phyloP scores from a whole-genome alignment of 2,888 invertebrate species.

The Catocala nupta region DNA sequence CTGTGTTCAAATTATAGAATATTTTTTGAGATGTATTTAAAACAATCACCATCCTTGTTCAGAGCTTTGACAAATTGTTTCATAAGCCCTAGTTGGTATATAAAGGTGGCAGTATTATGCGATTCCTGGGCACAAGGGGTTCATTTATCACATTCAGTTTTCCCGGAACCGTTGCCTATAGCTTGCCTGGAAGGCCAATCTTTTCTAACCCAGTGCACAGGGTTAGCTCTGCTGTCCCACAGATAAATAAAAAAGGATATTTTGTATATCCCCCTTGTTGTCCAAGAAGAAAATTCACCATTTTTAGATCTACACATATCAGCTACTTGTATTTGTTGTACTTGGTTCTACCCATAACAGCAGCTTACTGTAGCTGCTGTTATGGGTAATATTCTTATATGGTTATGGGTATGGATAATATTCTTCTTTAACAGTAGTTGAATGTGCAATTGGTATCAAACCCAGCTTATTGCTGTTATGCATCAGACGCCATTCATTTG shows the following conservation, averaged over 20 bases:
- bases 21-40: constrained; percentile 1
- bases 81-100: constrained; percentile 32
- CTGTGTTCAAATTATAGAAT: background rate
- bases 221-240: background rate
- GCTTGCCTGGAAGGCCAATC: background rate
- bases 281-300: background rate
- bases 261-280: constrained; percentile 1
- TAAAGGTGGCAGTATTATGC: constrained; percentile 26
- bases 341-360: background rate
- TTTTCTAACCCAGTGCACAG: constrained; percentile 5
- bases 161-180: background rate
- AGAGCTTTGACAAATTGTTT: constrained; percentile 34
- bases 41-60: constrained; percentile 21
- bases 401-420: no score
- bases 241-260: background rate
- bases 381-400: no score
- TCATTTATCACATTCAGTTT: background rate
- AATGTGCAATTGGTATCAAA: background rate
- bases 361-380: no score
- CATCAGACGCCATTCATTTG: no score
- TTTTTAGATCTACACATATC: background rate
- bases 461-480: no score
- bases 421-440: background rate
- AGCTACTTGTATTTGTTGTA: background rate
- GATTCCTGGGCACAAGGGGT: background rate